phyloP scores from a whole-genome alignment of 2,888 invertebrate genomes.

The Oasisia sp. region DNA sequence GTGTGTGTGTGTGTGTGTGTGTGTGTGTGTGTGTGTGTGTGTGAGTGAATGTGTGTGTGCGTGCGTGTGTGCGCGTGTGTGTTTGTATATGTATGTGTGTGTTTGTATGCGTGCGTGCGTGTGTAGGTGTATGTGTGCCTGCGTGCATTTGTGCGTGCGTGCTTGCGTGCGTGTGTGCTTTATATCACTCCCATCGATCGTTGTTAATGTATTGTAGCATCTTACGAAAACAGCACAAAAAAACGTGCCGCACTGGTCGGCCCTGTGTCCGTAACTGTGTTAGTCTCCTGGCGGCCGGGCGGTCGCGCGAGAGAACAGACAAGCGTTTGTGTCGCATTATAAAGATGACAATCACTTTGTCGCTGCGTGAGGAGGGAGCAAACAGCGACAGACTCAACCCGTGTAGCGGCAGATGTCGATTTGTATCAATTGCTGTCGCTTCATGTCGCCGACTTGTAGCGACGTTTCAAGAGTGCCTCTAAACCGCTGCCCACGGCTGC shows the following conservation, averaged over 20 bases:
- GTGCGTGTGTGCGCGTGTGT: constrained; percentile 21
- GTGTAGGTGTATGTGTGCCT: too few species aligned
- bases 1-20: constrained; percentile 14
- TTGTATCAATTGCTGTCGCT: constrained; percentile 17
- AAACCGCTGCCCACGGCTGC: not conserved
- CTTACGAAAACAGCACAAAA: not conserved
- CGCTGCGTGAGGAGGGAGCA: not conserved
- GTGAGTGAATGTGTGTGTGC: not conserved
- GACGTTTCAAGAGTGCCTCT: not conserved
- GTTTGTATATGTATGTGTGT: not conserved
- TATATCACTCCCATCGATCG: not conserved
- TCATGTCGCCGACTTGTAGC: not conserved
- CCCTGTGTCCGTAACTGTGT: not conserved
- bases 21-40: not conserved
- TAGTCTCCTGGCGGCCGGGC: not conserved
- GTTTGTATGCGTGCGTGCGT: not conserved
- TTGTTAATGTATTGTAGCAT: not conserved
- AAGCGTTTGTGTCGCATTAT: constrained; percentile 2
- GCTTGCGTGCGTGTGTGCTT: not conserved
- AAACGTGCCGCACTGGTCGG: not conserved
- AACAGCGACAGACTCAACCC: not conserved
- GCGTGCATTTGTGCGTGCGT: not conserved
- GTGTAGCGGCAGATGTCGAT: constrained; percentile 17
- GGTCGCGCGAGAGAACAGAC: not conserved
- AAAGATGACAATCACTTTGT: constrained; percentile 17